Conservation (phyloP, 2,888 invertebrate genomes). For the Leptogaster cylindrica region DNA sequence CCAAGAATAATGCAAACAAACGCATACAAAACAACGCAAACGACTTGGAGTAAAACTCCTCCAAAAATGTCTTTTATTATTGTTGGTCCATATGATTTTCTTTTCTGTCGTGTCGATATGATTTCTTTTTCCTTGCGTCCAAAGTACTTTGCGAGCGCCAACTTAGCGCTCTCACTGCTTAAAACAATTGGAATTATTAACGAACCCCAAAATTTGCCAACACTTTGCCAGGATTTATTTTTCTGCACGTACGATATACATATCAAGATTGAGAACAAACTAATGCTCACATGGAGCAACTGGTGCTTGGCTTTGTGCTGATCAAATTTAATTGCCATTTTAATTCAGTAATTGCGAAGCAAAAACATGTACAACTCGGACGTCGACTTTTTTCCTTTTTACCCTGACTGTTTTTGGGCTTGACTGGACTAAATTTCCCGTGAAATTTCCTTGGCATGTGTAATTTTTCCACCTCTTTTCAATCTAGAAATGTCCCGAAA, state of each 20-base stretch:
- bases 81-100: background rate
- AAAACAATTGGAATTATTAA: slow-evolving; percentile 59
- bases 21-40: slow-evolving; percentile 57
- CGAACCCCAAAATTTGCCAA: slow-evolving; percentile 60
- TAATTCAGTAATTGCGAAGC: slow-evolving; percentile 1
- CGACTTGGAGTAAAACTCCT: slow-evolving; percentile 56
- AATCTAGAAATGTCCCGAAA: too few species aligned
- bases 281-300: slow-evolving; percentile 59
- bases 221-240: slow-evolving; percentile 56
- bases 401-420: too few species aligned
- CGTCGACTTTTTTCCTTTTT: too few species aligned
- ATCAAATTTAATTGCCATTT: slow-evolving; percentile 58
- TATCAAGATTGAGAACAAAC: slow-evolving; percentile 57
- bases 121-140: slow-evolving; percentile 53
- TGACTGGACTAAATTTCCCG: too few species aligned
- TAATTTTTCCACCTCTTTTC: too few species aligned
- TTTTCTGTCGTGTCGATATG: background rate
- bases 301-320: slow-evolving; percentile 60
- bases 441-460: too few species aligned
- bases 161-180: slow-evolving; percentile 57
- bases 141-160: slow-evolving; percentile 56
- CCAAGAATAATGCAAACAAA: slow-evolving; percentile 61
- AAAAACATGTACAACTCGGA: too few species aligned
- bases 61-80: slow-evolving; percentile 54
- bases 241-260: slow-evolving; percentile 60